phyloP scores from a whole-genome alignment of 1,140 invertebrate genomes.

The Bombus breviceps region DNA sequence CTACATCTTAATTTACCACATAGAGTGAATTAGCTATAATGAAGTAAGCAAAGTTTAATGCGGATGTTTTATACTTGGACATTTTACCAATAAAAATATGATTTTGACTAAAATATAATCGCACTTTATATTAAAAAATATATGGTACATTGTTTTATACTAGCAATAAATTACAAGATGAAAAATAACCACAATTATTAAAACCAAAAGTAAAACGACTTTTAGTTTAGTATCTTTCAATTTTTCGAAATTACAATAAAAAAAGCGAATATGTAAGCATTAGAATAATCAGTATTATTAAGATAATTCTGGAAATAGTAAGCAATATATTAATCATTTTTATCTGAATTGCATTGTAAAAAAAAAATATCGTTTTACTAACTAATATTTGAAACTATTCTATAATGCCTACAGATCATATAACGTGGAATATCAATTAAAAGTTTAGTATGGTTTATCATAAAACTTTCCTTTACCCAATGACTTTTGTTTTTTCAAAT shows the following conservation, averaged over 20 bases:
- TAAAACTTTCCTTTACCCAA: slow-evolving; percentile 5
- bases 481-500: slow-evolving; percentile 66
- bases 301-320: not conserved
- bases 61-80: too few species aligned
- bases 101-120: not conserved
- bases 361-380: too few species aligned
- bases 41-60: not conserved
- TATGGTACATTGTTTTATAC: slow-evolving; percentile 1
- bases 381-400: not conserved
- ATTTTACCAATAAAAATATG: not conserved
- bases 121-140: not conserved
- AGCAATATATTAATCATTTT: not conserved
- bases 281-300: not conserved
- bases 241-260: not conserved
- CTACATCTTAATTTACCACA: not conserved
- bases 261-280: not conserved
- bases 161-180: slow-evolving; percentile 6
- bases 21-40: not conserved
- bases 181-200: not conserved
- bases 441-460: not conserved
- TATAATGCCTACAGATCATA: not conserved
- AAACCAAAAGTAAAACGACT: not conserved
- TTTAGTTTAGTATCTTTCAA: not conserved
- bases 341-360: too few species aligned
- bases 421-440: not conserved